phyloP scores from a whole-genome alignment of 2,113 vertebrate species.

The Jacana jacana region DNA sequence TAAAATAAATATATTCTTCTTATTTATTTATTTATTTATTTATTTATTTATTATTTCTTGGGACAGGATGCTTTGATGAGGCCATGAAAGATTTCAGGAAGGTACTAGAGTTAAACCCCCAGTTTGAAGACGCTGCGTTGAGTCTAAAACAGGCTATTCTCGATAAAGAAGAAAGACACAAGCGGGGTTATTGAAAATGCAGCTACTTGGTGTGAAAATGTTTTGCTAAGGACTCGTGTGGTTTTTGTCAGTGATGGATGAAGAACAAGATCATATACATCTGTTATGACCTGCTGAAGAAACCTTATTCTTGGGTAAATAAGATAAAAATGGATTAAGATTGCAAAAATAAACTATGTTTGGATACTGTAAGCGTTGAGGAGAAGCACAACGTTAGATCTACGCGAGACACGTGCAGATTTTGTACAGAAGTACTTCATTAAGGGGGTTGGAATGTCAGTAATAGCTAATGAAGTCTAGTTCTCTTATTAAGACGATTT shows the following conservation, averaged over 20 bases:
- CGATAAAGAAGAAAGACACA: conserved; percentile 86
- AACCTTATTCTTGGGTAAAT: not conserved
- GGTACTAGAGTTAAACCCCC: conserved; percentile 84
- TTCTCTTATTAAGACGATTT: not conserved
- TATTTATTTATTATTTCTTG: not conserved
- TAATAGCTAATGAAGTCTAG: not conserved
- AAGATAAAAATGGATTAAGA: not conserved
- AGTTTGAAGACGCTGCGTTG: conserved; percentile 89
- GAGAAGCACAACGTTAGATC: not conserved
- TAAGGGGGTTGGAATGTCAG: not conserved
- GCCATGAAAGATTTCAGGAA: conserved; percentile 89
- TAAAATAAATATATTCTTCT: not conserved
- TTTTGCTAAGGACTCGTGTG: not conserved
- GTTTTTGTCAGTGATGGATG: not conserved
- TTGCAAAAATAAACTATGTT: not conserved
- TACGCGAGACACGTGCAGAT: not conserved
- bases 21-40: not conserved
- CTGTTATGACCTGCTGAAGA: not conserved
- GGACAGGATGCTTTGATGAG: conserved; percentile 87
- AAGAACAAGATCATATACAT: not conserved
- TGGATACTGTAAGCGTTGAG: not conserved
- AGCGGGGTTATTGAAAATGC: conserved; percentile 73
- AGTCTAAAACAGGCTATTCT: conserved; percentile 87
- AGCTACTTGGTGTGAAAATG: not conserved
- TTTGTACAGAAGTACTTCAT: not conserved